Base-by-base conservation (phyloP, 2,888 invertebrate genomes). In the Yponomeuta sedellus region DNA sequence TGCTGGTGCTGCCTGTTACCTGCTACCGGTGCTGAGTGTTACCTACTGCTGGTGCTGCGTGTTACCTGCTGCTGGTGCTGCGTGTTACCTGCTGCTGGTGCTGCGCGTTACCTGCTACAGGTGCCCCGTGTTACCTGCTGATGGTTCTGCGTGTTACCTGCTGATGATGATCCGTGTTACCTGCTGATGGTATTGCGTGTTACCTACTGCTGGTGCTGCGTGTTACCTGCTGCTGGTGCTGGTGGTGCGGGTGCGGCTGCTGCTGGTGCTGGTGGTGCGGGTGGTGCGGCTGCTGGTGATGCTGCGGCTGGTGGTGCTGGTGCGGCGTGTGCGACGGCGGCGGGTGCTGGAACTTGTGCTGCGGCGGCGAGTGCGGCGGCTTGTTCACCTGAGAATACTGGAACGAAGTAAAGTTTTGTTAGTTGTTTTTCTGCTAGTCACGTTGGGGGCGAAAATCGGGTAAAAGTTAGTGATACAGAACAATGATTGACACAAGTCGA, bases 291-390 rank as follows among this genome's bases (percentile, higher is more conserved):
- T 74, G 77, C 66, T 77, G 77, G 52, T 74, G 73, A 61, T 75
- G 75, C 67, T 79, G 80, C 67, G 76, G 79, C 10, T 74, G 75
- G 19, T 92, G 92, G 75, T 92, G 92, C 63, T 80, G 78, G 72
- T 81, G 85, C 69, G 82, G 85, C 67, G 82, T 83, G 78, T 82
- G 83, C 64, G 68, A 70, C 68, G 80, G 82, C 71, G 83, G 83
- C 71, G 83, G 87, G 78, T 86, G 85, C 76, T 86, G 85, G 77
- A 88, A 88, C 81, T 92, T 92, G 83, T 91, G 91, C 68, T 85
- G 88, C 71, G 91, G 86, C 75, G 89, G 90, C 72, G 89, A 88
- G 77, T 90, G 90, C 71, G 89, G 88, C 72, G 86, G 82, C 77
- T 62, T 66, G 44, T 66, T 64, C 64, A 61, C 65, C 52, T 88